Base-by-base conservation (phyloP, 1,140 invertebrate species). In the Drosophila parabipectinata region DNA sequence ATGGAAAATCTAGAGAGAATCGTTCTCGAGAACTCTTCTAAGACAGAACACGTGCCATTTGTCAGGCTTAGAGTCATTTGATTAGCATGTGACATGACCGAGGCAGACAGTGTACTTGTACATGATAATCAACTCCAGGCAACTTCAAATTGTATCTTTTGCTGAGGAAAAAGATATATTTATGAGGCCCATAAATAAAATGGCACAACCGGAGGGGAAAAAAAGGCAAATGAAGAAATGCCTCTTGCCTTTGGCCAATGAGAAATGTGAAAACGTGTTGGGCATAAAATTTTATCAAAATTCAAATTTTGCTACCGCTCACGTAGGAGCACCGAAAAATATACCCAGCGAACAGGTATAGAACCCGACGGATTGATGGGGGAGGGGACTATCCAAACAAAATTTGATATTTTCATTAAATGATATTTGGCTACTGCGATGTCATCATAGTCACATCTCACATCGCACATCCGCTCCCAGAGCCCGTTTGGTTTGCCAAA, bases 121-220 rank as follows among this genome's bases (percentile, higher is more conserved):
- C 52, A 69, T 59, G 71, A 75, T 79, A 83, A 83, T 83, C 79
- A 83, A 57, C 67, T 68, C 68, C n/a, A 48, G 24, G 51, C 41
- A 18, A 34, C 66, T 57, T 71, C 67, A 57, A 67, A 68, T 41
- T 71, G 67, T 71, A 50, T 57, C 67, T 69, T 48, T 69, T 69
- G 34, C 44, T n/a, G 47, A 66, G 62, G 59, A 60, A 44, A 59
- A 37, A 83, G 51, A 84, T 84, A 64, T 84, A 79, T 84, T 84
- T 84, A 84, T 84, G 82, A 73, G 73, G 77, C 55, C 57, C 80
- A 84, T 84, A 84, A 84, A 84, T 84, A 84, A 79, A 79, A 58
- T 73, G 58, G 66, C 72, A 84, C 71, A 59, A 24, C 24, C 18
- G 45, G 37, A 59, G 41, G 15, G 15, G 55, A 45, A 60, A 45